Evolutionary conservation across 2,888 invertebrate genomes (phyloP).

Genomic region (Eremobia ochroleuca): DNA sequence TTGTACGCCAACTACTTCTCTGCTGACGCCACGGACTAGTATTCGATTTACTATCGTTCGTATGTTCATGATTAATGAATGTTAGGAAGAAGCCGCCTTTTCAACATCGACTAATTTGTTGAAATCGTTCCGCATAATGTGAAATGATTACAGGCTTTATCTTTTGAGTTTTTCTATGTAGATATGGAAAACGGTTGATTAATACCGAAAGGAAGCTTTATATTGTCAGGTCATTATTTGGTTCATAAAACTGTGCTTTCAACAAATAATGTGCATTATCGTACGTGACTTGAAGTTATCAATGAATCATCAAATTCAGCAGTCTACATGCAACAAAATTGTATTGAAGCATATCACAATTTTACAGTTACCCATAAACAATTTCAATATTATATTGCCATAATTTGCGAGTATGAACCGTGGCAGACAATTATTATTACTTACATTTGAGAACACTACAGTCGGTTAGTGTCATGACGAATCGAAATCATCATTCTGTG

Average conservation of each 20-base stretch:
- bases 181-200: constrained; percentile 35
- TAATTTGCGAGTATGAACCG: constrained; percentile 77
- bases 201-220: constrained; percentile 18
- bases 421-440: constrained; percentile 76
- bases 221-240: not conserved
- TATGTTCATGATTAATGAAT: constrained; percentile 63
- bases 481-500: constrained; percentile 78
- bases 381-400: constrained; percentile 73
- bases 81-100: constrained; percentile 59
- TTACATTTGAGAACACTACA: constrained; percentile 71
- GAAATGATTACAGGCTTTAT: constrained; percentile 44
- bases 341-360: constrained; percentile 69
- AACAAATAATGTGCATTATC: not conserved
- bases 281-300: constrained; percentile 16
- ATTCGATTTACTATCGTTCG: constrained; percentile 62
- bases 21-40: constrained; percentile 64
- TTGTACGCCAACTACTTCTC: constrained; percentile 54
- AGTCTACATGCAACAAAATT: constrained; percentile 57
- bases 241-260: constrained; percentile 24
- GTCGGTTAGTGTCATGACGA: constrained; percentile 82
- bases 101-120: constrained; percentile 62
- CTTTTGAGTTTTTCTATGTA: constrained; percentile 38
- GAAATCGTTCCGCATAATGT: constrained; percentile 52
- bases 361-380: constrained; percentile 65
- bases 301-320: constrained; percentile 43